Base-by-base conservation (phyloP, 2,888 invertebrate genomes). In the Sarcophaga carnaria region DNA sequence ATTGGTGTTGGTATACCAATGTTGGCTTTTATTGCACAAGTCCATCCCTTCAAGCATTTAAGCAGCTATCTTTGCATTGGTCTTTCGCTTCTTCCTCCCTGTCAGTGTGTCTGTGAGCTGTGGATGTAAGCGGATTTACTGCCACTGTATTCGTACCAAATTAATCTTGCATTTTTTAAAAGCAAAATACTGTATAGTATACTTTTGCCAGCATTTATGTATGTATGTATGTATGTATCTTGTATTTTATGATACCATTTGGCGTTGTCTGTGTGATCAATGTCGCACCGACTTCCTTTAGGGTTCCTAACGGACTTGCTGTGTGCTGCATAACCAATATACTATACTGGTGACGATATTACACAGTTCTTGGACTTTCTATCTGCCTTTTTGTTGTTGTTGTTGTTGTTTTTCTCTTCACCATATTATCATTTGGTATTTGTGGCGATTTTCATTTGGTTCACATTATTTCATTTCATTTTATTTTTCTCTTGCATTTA, bases 391-490 rank as follows among this genome's bases (percentile, higher is more conserved):
- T 54, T 54, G 22, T 22, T 22, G 22, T 49, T 12, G 11, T 54
- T 54, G 12, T 54, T 54, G 17, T 14, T 54, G 4, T 14, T 54
- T 22, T 71, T 76, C 17, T 60, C 22, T 1, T 66, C 45, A 76
- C 71, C 72, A 80, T 85, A 82, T 74, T 80, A 72, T 85, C 79
- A 70, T 79, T 79, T 82, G 84, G 79, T 60, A 76, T 79, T 85
- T 80, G 82, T 85, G 78, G 82, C 67, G 80, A 82, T 84, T 84
- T 81, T 84, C 84, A 84, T 84, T 87, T 81, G 74, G 27, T 79
- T 75, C 37, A 64, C 54, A 74, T 62, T 78, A 60, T 27, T 80
- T 54, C 69, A 27, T 75, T 22, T 71, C 47, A 2, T 54, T 2
- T 22, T 70, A 25, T 12, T 12, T 62, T 72, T 62, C 17, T 69